Evolutionary conservation across 2,888 invertebrate genomes (phyloP).

Genomic region (Pardosa pseudoannulata): DNA sequence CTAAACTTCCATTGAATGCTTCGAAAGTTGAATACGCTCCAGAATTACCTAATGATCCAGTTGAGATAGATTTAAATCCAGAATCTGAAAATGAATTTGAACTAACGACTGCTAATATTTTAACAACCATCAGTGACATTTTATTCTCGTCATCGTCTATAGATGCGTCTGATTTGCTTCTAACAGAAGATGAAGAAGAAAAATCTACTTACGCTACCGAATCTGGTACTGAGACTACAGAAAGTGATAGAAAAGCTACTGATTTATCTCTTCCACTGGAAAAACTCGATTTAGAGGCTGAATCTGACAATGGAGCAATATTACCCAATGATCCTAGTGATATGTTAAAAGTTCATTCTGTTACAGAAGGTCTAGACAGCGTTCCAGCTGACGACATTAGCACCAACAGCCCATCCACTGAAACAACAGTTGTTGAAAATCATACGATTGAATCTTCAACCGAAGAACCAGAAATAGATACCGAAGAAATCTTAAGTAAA

Average conservation of each 20-base stretch:
- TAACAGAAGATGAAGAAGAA: background rate
- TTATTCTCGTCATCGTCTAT: slow-evolving; percentile 11
- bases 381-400: background rate
- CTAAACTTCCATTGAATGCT: background rate
- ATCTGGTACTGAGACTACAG: no score
- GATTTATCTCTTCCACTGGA: background rate
- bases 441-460: background rate
- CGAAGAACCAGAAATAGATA: background rate
- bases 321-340: background rate
- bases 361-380: background rate
- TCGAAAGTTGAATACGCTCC: slow-evolving; percentile 13
- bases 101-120: background rate
- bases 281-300: background rate
- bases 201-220: no score
- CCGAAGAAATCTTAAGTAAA: background rate
- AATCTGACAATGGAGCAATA: background rate
- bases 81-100: background rate
- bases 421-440: background rate
- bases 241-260: background rate
- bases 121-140: slow-evolving; percentile 35
- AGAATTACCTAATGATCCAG: background rate
- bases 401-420: background rate
- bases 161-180: background rate
- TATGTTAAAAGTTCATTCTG: background rate
- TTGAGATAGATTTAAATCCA: background rate